phyloP scores from a whole-genome alignment of 2,888 invertebrate genomes.

The Ochropleura leucogaster region DNA sequence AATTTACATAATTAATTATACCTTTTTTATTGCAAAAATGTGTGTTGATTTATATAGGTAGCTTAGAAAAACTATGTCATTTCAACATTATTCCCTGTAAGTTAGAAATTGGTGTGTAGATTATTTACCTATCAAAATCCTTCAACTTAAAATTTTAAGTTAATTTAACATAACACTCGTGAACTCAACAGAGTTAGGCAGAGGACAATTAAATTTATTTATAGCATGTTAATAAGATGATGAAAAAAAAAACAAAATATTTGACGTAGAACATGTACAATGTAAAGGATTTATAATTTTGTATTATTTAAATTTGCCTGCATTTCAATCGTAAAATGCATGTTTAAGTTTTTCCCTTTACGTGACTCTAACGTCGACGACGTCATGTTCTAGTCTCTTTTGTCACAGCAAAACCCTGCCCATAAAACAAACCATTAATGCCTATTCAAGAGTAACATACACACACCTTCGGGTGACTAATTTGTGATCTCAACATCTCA shows the following conservation, averaged over 20 bases:
- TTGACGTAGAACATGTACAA: neutral
- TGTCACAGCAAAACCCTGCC: neutral
- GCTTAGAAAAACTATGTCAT: neutral
- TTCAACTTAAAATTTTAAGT: neutral
- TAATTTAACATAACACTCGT: too few relatives aligned
- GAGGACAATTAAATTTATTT: neutral
- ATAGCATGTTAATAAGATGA: neutral
- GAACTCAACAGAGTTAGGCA: too few relatives aligned
- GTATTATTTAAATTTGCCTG: too few relatives aligned
- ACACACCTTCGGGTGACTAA: conserved; percentile 1
- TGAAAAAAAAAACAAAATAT: neutral
- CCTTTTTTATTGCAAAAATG: neutral
- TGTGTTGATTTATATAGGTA: neutral
- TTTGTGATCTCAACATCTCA: neutral
- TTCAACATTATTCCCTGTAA: neutral
- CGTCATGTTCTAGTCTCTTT: neutral
- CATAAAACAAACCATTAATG: conserved; percentile 1
- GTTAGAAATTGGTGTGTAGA: neutral
- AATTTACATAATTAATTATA: conserved; percentile 1
- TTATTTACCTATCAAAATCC: neutral
- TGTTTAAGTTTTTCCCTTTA: neutral
- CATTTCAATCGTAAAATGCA: too few relatives aligned
- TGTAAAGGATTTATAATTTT: neutral
- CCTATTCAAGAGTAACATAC: neutral
- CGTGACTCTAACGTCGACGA: neutral